phyloP scores from a whole-genome alignment of 2,113 vertebrate genomes.

The Sakesphorus luctuosus region DNA sequence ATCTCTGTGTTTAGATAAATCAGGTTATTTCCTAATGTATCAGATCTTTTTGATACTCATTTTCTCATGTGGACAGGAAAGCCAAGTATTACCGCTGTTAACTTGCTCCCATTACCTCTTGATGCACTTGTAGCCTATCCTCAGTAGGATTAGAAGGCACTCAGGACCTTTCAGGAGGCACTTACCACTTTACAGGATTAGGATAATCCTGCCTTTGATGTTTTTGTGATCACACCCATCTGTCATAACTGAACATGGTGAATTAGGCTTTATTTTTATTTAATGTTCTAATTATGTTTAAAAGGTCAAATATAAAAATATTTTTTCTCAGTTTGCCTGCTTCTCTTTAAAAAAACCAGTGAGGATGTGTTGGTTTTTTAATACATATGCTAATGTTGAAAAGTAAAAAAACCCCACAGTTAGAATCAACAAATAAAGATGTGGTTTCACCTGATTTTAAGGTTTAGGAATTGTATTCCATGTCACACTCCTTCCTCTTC shows the following conservation, averaged over 20 bases:
- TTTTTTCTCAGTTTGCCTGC: not conserved
- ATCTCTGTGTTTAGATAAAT: not conserved
- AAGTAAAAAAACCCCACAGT: not conserved
- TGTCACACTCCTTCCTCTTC: not conserved
- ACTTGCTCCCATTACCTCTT: constrained; percentile 2
- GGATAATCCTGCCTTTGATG: constrained; percentile 57
- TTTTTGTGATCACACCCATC: constrained; percentile 43
- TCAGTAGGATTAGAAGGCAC: constrained; percentile 46
- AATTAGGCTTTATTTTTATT: constrained; percentile 48
- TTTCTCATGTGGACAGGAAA: not conserved
- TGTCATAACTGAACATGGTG: constrained; percentile 39
- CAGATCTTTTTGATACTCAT: not conserved
- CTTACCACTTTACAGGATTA: constrained; percentile 52
- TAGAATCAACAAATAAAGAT: not conserved
- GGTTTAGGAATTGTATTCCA: not conserved
- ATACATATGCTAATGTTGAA: not conserved
- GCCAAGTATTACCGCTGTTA: not conserved
- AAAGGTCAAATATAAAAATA: constrained; percentile 11
- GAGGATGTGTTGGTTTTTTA: not conserved
- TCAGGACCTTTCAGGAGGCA: constrained; percentile 34
- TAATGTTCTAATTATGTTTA: constrained; percentile 3
- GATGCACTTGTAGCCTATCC: not conserved
- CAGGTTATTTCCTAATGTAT: not conserved
- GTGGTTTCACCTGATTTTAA: not conserved
- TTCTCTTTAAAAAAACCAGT: not conserved